phyloP scores from a whole-genome alignment of 1,140 invertebrate species.

The Geopemphigus sp. region DNA sequence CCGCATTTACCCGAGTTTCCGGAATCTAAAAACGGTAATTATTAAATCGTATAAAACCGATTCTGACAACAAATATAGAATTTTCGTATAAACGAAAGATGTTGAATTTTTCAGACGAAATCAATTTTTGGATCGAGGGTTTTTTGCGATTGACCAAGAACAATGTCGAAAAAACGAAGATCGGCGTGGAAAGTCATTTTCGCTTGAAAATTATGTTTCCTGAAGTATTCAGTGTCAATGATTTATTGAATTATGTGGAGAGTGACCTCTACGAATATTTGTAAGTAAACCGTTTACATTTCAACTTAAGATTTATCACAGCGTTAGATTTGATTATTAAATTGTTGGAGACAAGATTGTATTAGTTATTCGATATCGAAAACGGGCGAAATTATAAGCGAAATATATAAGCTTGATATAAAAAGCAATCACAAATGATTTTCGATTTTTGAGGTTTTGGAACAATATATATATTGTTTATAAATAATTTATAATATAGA shows the following conservation, averaged over 20 bases:
- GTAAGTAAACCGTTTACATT: constrained; percentile 2
- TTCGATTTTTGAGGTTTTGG: no score
- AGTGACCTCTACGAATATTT: constrained; percentile 41
- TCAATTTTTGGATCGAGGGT: constrained; percentile 48
- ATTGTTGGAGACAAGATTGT: no score
- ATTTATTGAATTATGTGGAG: constrained; percentile 32
- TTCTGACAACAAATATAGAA: no score
- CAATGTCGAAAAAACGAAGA: constrained; percentile 41
- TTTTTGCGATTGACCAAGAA: constrained; percentile 45
- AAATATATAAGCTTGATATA: no score
- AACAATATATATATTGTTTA: no score
- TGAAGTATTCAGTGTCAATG: constrained; percentile 7
- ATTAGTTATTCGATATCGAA: no score
- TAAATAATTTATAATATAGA: no score
- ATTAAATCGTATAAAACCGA: not conserved
- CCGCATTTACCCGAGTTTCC: constrained; percentile 53
- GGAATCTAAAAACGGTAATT: constrained; percentile 46
- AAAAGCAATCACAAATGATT: no score
- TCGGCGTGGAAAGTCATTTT: constrained; percentile 31
- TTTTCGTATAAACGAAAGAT: not conserved
- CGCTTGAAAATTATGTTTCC: constrained; percentile 40
- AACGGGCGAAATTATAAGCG: no score
- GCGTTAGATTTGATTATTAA: no score
- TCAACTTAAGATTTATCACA: not conserved
- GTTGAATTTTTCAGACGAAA: constrained; percentile 25